Evolutionary conservation across 1,140 invertebrate species (phyloP).

Genomic region (Trichonephila clavipes): DNA sequence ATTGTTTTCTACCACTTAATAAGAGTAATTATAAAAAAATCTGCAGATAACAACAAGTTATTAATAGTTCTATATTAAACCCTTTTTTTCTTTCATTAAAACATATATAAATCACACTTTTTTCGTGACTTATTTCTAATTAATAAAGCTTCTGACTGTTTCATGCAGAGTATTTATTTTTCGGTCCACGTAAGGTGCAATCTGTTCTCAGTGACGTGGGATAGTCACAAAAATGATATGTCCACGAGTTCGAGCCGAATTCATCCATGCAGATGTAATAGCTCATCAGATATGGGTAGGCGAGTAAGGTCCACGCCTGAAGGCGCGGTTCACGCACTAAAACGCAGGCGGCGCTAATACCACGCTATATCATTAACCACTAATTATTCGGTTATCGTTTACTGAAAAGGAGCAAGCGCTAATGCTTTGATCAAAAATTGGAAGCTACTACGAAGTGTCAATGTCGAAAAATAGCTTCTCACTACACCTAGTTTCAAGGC

Average conservation of each 20-base stretch:
- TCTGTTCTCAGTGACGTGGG: too few relatives aligned
- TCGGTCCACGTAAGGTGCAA: too few relatives aligned
- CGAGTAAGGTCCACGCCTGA: constrained; percentile 48
- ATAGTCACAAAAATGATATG: not conserved
- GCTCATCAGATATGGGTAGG: constrained; percentile 61
- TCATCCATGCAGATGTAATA: constrained; percentile 66
- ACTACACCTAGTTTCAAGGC: not conserved
- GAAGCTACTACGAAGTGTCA: constrained; percentile 70
- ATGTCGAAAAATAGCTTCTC: constrained; percentile 57
- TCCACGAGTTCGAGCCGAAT: not conserved
- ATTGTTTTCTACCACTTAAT: too few relatives aligned
- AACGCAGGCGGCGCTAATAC: constrained; percentile 74
- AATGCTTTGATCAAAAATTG: constrained; percentile 70
- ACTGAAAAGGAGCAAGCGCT: constrained; percentile 54
- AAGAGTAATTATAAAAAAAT: too few relatives aligned
- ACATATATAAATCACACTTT: too few relatives aligned
- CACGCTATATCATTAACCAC: constrained; percentile 74
- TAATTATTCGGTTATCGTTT: constrained; percentile 74
- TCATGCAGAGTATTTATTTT: too few relatives aligned
- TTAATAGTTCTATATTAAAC: too few relatives aligned
- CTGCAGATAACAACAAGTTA: too few relatives aligned
- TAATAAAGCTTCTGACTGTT: too few relatives aligned
- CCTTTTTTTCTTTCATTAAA: too few relatives aligned
- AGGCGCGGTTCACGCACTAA: constrained; percentile 70
- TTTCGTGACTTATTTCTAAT: too few relatives aligned